Base-by-base conservation (phyloP, 2,888 invertebrate genomes). In the Dichetophora obliterata region DNA sequence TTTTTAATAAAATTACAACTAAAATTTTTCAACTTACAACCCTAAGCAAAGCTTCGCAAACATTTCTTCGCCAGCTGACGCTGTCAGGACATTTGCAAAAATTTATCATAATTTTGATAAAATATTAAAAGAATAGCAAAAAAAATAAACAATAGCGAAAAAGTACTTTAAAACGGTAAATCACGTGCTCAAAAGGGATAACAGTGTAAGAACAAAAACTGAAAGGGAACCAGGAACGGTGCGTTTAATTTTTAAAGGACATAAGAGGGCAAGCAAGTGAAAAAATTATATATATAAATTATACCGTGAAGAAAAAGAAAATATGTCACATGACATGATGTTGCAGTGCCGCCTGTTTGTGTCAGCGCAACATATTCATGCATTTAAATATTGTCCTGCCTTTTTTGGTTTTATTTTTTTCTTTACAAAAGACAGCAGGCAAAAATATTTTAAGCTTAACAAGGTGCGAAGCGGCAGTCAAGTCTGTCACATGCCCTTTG, bases 401-500 rank as follows among this genome's bases (percentile, higher is more conserved):
- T 65, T 31, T 27, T 65, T 9, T 24, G 57, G n/a, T n/a, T n/a
- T n/a, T n/a, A n/a, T n/a, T n/a, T n/a, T n/a, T n/a, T n/a, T n/a
- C n/a, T n/a, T n/a, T 16, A 34, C 54, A 57, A 52, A 52, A n/a
- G 27, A 3, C n/a, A 52, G 31, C 14, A 52, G 11, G 2, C 8
- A 48, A 66, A 66, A 70, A 27, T 50, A 27, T 24, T 27, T 16
- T 27, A 11, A 16, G 54, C 52, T 27, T 31, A 22, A 27, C 52
- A 48, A 31, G 34, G 37, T 11, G 68, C 14, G 14, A 71, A 71
- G 71, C 34, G 31, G 31, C 69, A 69, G 77, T 78, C 65, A 70
- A 77, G 79, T 75, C 78, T 63, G 24, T 72, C 74, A 27, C 65
- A 50, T 75, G 77, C 75, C 66, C 6, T 73, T 63, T 63, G n/a